Conservation (phyloP, 2,888 invertebrate species). For the Empis livida region DNA sequence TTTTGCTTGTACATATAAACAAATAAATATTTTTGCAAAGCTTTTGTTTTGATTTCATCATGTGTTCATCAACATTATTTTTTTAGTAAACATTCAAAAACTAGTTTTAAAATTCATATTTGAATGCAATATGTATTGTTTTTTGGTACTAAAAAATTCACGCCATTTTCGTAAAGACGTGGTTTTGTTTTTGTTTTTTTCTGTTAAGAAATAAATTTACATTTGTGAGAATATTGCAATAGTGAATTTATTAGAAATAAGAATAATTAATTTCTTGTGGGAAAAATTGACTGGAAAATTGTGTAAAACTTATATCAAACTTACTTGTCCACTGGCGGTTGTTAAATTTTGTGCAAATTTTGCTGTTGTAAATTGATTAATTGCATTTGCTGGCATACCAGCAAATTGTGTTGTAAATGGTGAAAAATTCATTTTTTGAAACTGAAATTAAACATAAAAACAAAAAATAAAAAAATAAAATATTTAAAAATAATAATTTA, state of each 20-base stretch:
- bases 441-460: conserved; percentile 15
- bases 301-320: conserved; percentile 6
- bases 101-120: too few relatives aligned
- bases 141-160: too few relatives aligned
- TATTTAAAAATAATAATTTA: too few relatives aligned
- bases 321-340: conserved; percentile 48
- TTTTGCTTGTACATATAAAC: too few relatives aligned
- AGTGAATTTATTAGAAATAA: too few relatives aligned
- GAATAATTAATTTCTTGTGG: too few relatives aligned
- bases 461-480: neutral
- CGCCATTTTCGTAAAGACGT: neutral
- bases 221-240: neutral
- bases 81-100: too few relatives aligned
- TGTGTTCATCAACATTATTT: too few relatives aligned
- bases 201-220: neutral
- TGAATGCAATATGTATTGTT: too few relatives aligned
- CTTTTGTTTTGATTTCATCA: too few relatives aligned
- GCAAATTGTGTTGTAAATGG: conserved; percentile 52
- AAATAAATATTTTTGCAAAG: too few relatives aligned
- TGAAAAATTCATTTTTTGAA: conserved; percentile 57
- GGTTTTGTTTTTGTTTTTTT: conserved; percentile 11
- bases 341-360: conserved; percentile 60
- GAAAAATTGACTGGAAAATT: neutral
- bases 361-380: conserved; percentile 46
- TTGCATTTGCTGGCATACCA: conserved; percentile 45